phyloP scores from a whole-genome alignment of 2,888 invertebrate genomes.

The Congeria kusceri region DNA sequence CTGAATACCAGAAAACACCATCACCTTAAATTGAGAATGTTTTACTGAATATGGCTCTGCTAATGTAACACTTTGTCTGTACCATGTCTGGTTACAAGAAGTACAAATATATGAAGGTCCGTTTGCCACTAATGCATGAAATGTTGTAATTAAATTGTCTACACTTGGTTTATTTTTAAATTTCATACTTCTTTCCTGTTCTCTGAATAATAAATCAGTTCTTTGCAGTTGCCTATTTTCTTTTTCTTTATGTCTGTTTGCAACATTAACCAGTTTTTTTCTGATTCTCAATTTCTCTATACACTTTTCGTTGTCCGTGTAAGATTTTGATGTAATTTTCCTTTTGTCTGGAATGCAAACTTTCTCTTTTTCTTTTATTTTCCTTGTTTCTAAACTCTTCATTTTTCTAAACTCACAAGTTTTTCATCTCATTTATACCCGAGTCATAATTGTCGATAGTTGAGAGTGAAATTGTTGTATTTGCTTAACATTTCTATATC shows the following conservation, averaged over 20 bases:
- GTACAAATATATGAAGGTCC: constrained; percentile 12
- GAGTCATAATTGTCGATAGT: too few species aligned
- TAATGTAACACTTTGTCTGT: constrained; percentile 6
- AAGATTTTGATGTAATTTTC: constrained; percentile 5
- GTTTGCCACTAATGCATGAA: not conserved
- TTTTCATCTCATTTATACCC: too few species aligned
- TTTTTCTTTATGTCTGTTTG: constrained; percentile 5
- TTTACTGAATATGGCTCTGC: not conserved
- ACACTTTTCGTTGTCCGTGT: not conserved
- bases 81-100: constrained; percentile 30
- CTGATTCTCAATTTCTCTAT: constrained; percentile 19
- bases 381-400: not conserved
- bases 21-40: not conserved
- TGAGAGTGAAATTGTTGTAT: too few species aligned
- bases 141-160: not conserved
- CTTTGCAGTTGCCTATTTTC: constrained; percentile 18
- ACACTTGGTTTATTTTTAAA: not conserved
- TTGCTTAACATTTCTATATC: too few species aligned
- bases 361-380: constrained; percentile 21
- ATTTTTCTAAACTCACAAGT: too few species aligned
- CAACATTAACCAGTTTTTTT: not conserved
- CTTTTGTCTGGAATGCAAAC: not conserved
- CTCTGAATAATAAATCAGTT: not conserved
- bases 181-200: not conserved
- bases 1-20: constrained; percentile 11